Evolutionary conservation across 2,797 vertebrate genomes (phyloP), one percentile per base, ranked within the genome.

Genomic region (Nothura maculosa): DNA sequence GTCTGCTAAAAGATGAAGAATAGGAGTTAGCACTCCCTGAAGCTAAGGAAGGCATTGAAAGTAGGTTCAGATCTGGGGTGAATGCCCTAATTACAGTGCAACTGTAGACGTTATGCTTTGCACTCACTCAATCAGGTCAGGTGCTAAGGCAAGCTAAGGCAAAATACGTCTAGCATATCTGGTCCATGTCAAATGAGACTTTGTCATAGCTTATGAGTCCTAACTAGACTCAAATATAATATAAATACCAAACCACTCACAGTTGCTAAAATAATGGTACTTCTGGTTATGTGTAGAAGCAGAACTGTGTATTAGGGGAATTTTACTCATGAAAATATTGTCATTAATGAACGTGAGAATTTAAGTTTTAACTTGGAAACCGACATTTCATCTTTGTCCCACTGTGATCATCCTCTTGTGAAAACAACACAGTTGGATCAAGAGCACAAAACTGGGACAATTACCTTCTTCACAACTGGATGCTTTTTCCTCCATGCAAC

Each of bases 1-100:
- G 50, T 60, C 50, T 79, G 54, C 12, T 90, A 40, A 84, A 94
- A 94, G 21, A 21, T 84, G 66, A 79, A 88, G 24, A 79, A 52
- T 78, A 63, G 30, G 19, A 32, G 9, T 52, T 86, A 93, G 86
- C 69, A 57, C 15, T 87, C 43, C 64, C 50, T 81, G 63, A 91
- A 86, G 5, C 55, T 74, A 32, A 52, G 21, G 30, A 63, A 81
- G 55, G 28, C 78, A 70, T 4, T 70, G 30, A 81, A 91, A 92
- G 57, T 43, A 76, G 54, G 34, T 47, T 16, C 50, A 28, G 25
- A 34, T 70, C 52, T 85, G 32, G 27, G 72, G n/a, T 76, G 55
- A 82, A n/a, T 45, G 52, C 4, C 32, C 27, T 52, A 76, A 67
- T 60, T 81, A 34, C 32, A 67, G 27, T 69, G 79, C 25, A 32